phyloP scores from a whole-genome alignment of 37 sponge, comb jelly and placozoan genomes.

The Corticium candelabrum region DNA sequence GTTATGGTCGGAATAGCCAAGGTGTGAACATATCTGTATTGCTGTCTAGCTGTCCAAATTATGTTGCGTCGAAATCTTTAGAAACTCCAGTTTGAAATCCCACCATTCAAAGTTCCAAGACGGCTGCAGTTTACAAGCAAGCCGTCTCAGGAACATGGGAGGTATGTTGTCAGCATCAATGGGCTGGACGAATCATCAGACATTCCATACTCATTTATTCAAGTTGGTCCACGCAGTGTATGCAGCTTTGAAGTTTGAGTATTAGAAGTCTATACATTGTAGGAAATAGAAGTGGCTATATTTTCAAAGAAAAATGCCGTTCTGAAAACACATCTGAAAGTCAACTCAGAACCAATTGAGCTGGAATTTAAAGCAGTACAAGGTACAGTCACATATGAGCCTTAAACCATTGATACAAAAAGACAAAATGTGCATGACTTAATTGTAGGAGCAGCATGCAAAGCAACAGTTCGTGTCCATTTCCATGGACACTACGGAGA shows the following conservation, averaged over 20 bases:
- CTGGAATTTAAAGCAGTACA: neutral
- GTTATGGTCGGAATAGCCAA: slow-evolving; percentile 46
- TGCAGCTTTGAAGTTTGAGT: neutral
- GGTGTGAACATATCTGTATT: slow-evolving; percentile 8
- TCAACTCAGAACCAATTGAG: neutral
- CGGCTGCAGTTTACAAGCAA: slow-evolving; percentile 17
- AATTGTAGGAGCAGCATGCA: neutral
- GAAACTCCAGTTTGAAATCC: slow-evolving; percentile 38
- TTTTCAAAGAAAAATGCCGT: neutral
- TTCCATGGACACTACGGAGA: slow-evolving; percentile 75
- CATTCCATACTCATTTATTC: slow-evolving; percentile 62
- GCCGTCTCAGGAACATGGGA: neutral
- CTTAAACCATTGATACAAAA: neutral
- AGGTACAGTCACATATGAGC: no score
- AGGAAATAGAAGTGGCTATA: neutral
- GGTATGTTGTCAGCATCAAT: slow-evolving; percentile 19
- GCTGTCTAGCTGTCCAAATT: neutral
- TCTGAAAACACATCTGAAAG: neutral
- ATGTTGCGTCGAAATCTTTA: neutral
- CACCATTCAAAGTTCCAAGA: slow-evolving; percentile 51
- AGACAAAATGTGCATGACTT: neutral
- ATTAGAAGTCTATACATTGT: neutral
- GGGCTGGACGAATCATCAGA: slow-evolving; percentile 58
- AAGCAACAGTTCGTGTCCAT: slow-evolving; percentile 13
- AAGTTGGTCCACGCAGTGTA: neutral